These are phyloP conservation scores for Tor tambroides DNA, from an alignment of 2,113 vertebrate genomes.

Conservation along the genomic window DNA sequence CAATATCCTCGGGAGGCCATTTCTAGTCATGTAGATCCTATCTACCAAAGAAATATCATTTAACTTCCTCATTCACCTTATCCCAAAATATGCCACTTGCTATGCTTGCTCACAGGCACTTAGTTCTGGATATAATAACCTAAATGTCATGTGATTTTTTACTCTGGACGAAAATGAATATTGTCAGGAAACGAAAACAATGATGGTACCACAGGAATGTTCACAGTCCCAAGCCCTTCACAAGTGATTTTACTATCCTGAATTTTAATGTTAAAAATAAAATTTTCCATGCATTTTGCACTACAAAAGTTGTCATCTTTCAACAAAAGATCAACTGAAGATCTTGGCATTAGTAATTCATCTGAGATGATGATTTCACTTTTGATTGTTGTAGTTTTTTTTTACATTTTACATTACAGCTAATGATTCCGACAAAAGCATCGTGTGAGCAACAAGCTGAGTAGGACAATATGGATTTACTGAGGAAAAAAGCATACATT, in stretches of 20 bases:
- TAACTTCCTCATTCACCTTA: background rate
- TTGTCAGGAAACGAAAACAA: background rate
- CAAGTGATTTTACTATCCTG: background rate
- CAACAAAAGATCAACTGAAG: constrained; percentile 57
- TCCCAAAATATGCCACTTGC: background rate
- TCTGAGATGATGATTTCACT: constrained; percentile 70
- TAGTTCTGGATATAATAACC: background rate
- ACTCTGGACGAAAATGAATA: background rate
- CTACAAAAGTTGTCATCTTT: constrained; percentile 78
- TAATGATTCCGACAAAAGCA: constrained; percentile 74
- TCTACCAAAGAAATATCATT: background rate
- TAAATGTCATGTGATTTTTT: background rate
- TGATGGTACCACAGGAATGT: background rate
- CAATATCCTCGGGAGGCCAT: too few species aligned
- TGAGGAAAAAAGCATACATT: constrained; percentile 18
- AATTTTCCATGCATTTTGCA: constrained; percentile 79
- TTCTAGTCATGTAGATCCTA: background rate
- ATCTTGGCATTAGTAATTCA: constrained; percentile 70
- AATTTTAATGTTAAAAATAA: constrained; percentile 64
- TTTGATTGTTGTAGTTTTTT: constrained; percentile 53
- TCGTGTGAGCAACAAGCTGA: constrained; percentile 64
- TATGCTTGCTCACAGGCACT: background rate
- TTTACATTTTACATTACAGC: constrained; percentile 75
- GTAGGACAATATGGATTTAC: constrained; percentile 57
- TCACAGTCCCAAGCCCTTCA: background rate